Percentiles rank a stretch among this genome's conserved stretches.
These are phyloP conservation scores for Numenius arquata DNA, from an alignment of 2,113 vertebrate genomes.

Conservation along the genomic window DNA sequence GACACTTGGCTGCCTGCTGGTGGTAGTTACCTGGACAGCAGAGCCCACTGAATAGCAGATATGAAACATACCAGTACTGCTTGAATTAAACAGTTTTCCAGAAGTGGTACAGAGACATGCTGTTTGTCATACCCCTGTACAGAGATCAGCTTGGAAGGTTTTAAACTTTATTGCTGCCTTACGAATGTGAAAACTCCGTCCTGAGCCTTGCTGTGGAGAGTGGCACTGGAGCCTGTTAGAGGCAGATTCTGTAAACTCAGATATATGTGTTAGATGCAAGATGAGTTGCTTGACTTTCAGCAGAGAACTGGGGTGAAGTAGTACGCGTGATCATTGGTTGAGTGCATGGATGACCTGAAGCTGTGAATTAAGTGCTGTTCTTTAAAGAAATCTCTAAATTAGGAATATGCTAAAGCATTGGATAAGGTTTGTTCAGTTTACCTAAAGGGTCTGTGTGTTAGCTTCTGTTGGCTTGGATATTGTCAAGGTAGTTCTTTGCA, in stretches of 20 bases:
- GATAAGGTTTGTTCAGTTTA: not conserved
- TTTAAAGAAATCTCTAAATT: not conserved
- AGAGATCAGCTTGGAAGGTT: not conserved
- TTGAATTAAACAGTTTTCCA: not conserved
- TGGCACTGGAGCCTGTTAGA: not conserved
- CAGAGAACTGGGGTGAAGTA: not conserved
- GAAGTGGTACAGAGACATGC: not conserved
- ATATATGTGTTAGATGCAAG: not conserved
- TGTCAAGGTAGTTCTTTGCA: not conserved
- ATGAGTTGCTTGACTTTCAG: not conserved
- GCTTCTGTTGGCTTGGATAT: not conserved
- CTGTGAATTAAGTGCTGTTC: not conserved
- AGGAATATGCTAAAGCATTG: not conserved
- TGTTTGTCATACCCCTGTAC: not conserved
- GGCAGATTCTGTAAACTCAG: not conserved
- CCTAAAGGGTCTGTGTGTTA: not conserved
- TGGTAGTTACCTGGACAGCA: not conserved
- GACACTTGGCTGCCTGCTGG: not conserved
- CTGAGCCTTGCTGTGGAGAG: not conserved
- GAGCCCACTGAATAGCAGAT: not conserved
- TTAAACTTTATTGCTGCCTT: not conserved
- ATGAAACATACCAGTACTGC: not conserved
- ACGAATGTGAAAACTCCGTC: not conserved
- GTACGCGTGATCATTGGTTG: rapidly evolving
- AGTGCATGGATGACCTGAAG: not conserved